Evolutionary conservation across 2,797 vertebrate genomes (phyloP), one percentile per base, ranked within the genome.

Genomic region (Thunnus albacares): DNA sequence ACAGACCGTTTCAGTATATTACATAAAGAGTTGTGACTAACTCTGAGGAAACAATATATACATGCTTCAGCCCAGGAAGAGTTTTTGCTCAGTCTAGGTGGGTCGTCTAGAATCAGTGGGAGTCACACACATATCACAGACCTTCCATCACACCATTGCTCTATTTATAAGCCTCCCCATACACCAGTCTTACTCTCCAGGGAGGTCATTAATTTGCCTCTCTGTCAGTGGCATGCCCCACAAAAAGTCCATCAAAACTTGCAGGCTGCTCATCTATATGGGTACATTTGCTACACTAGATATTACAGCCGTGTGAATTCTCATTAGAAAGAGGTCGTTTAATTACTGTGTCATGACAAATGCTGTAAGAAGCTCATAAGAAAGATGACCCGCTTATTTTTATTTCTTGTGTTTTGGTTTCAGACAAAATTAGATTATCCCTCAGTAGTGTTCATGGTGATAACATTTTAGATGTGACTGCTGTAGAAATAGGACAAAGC

Each of bases 181-280:
- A 85, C 85, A 84, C 87, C 82, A 68, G 77, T 67, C 38, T 70
- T 65, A 24, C 75, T 90, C 93, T 88, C 89, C 55, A 63, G 94
- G 90, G 90, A 90, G 90, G 92, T 92, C 89, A 94, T 94, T 95
- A 92, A 93, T 94, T 93, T 92, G 87, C 89, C 85, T 90, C 85
- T 86, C 89, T 85, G 90, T 91, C 92, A 94, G 90, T 91, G 75
- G 83, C 86, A 70, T 93, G 91, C 85, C 86, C 89, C 90, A 93
- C 87, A 93, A 93, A 93, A 93, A 92, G 83, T 86, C 89, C 82
- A 88, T 93, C 90, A 92, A 87, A 92, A 94, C 88, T 80, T 83
- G 76, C 73, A 80, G 60, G 75, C 82, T 87, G 83, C 90, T 94
- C 87, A 91, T 92, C 85, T 91, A 72, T 82, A 83, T 33, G 38